Evolutionary conservation across 1,140 invertebrate genomes (phyloP), one percentile per base, ranked within the genome.

Genomic region (Odontomachus brunneus): DNA sequence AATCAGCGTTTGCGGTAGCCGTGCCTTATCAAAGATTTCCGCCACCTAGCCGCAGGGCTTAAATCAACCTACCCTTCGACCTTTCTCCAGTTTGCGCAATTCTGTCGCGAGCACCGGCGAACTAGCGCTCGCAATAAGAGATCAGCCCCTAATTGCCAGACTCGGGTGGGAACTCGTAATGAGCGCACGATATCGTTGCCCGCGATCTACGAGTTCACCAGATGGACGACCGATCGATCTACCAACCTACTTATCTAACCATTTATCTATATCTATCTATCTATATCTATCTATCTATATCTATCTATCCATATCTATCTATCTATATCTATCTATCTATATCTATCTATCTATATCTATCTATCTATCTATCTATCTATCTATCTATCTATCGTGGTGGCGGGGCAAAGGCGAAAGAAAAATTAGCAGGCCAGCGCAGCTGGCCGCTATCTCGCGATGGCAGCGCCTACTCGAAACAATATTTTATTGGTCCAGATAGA

Each of bases 11-110:
- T 76, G 69, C 82, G 87, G 82, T 90, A 74, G 74, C 85, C 89
- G 89, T 90, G 89, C 89, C 89, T 90, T 90, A 90, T 90, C 89
- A 90, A 90, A 90, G 89, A 90, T 90, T 88, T 82, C 76, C 83
- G 63, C 83, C 84, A 81, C 72, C 80, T 78, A 80, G 86, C 87
- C 83, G 83, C 83, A 59, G 86, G 85, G 86, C 83, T 87, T 76
- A 84, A 88, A 88, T 87, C 86, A 87, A 88, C 78, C 83, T 81
- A 59, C 38, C 62, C 87, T 72, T 66, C 69, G 63, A 69, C 33
- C 75, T 78, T 78, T 78, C 75, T 69, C 33, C 29, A 57, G 75
- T 69, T 57, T 69, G 17, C 75, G 51, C 1, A 78, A 78, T 51
- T 80, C 65, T 51, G 75, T 71, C 49, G 53, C 33, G 22, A 57